phyloP scores from a whole-genome alignment of 2,888 invertebrate species.

The Epistrophella euchroma region DNA sequence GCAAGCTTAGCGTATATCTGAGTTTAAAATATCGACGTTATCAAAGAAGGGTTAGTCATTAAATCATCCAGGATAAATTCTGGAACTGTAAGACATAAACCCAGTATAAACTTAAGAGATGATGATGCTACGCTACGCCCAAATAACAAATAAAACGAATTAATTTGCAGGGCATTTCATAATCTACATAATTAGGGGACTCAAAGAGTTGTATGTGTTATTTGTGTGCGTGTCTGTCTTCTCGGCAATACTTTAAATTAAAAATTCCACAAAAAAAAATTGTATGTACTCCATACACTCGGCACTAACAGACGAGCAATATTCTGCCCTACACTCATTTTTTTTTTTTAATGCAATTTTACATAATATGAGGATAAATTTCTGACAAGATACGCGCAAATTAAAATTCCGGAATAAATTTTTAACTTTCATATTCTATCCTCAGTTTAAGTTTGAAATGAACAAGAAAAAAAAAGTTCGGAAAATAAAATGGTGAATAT shows the following conservation, averaged over 20 bases:
- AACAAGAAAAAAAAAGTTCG: conserved; percentile 1
- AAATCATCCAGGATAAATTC: neutral
- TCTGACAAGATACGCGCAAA: conserved; percentile 64
- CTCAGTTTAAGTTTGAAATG: conserved; percentile 8
- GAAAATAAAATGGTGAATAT: conserved; percentile 21
- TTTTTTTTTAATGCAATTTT: conserved; percentile 17
- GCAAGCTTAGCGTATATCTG: neutral
- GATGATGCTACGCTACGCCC: neutral
- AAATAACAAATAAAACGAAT: neutral
- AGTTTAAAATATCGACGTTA: neutral
- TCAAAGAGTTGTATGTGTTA: conserved; percentile 6
- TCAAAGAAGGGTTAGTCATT: neutral
- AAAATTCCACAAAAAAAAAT: conserved; percentile 40
- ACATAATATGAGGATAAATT: conserved; percentile 52
- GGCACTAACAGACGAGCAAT: conserved; percentile 7
- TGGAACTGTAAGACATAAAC: neutral
- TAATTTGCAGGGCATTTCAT: neutral
- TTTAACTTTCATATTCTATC: conserved; percentile 36
- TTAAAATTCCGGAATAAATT: conserved; percentile 62
- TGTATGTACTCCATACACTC: conserved; percentile 15
- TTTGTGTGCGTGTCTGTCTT: neutral
- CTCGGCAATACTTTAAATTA: conserved; percentile 56
- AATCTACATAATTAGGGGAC: neutral
- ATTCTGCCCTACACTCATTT: neutral
- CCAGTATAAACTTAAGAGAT: neutral